Evolutionary conservation across 2,888 invertebrate species (phyloP).

Genomic region (Drosophila seclusa): DNA sequence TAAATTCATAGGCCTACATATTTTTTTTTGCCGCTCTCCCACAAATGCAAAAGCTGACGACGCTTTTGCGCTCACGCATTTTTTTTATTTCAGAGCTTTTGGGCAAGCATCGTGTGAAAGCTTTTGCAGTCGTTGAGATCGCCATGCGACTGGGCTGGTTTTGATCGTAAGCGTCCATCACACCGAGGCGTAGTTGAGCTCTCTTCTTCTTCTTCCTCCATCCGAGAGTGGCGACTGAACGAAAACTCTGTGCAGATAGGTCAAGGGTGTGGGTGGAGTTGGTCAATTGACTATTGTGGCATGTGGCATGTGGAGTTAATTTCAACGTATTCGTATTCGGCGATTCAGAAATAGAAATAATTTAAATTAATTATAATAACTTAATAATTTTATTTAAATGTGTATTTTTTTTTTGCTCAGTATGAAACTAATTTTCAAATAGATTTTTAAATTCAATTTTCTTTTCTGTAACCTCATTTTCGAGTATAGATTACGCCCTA

Average conservation of each 20-base stretch:
- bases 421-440: neutral
- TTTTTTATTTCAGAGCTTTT: conserved; percentile 45
- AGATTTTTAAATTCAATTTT: neutral
- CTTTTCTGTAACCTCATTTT: neutral
- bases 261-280: conserved; percentile 7
- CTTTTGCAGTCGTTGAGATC: conserved; percentile 52
- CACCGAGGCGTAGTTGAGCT: neutral
- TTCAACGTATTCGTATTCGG: neutral
- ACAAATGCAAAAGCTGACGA: conserved; percentile 43
- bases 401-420: neutral
- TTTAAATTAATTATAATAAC: neutral
- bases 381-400: neutral
- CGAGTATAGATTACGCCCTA: neutral
- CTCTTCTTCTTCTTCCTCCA: neutral
- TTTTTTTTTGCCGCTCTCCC: conserved; percentile 15
- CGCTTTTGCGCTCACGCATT: conserved; percentile 44
- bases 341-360: neutral
- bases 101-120: conserved; percentile 36
- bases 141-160: conserved; percentile 16
- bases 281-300: neutral
- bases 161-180: conserved; percentile 1
- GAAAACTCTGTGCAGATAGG: conserved; percentile 15
- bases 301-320: neutral
- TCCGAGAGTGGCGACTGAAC: neutral
- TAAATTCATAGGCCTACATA: conserved; percentile 27